Evolutionary conservation across 2,797 vertebrate genomes (phyloP), one percentile per base, ranked within the genome.

Genomic region (Ceyx erithaca): DNA sequence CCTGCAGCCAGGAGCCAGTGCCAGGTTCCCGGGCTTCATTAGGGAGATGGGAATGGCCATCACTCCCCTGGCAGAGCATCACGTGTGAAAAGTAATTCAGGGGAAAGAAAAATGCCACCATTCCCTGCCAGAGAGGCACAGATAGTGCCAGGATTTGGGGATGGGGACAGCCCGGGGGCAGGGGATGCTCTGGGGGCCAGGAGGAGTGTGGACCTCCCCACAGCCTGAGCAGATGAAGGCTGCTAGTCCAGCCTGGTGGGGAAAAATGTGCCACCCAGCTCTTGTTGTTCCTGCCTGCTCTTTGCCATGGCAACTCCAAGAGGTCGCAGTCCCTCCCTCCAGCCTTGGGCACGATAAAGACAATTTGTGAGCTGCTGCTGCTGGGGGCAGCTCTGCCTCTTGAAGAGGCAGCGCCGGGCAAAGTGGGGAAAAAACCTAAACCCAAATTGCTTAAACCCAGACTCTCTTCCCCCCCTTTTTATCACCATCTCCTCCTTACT

Each of bases 301-400:
- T 40, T n/a, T 58, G 64, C 57, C n/a, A 2, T 1, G 58, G 70
- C 52, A 51, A 2, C 57, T 18, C 37, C 21, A 0, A 2, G 64
- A 9, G 55, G 26, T 40, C 2, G 0, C 1, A 3, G 8, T 63
- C 28, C 45, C 31, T 12, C 8, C 10, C 35, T 12, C 18, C 19
- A 0, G 2, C 35, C 6, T 1, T 0, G 35, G 76, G 55, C 41
- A 3, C 0, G 3, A 1, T 0, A 6, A 2, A 3, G 40, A 28
- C 51, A 12, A 12, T 10, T 4, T 0, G 51, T 13, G 43, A 2
- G 54, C 3, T 9, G 58, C 80, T 69, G n/a, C n/a, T n/a, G n/a
- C n/a, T n/a, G n/a, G n/a, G n/a, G n/a, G n/a, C n/a, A n/a, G n/a
- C n/a, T n/a, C n/a, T n/a, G 83, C 43, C 58, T 16, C 78, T 30